These are phyloP conservation scores for Tiliqua scincoides DNA, from an alignment of 2,113 vertebrate species.

Conservation along the genomic window DNA sequence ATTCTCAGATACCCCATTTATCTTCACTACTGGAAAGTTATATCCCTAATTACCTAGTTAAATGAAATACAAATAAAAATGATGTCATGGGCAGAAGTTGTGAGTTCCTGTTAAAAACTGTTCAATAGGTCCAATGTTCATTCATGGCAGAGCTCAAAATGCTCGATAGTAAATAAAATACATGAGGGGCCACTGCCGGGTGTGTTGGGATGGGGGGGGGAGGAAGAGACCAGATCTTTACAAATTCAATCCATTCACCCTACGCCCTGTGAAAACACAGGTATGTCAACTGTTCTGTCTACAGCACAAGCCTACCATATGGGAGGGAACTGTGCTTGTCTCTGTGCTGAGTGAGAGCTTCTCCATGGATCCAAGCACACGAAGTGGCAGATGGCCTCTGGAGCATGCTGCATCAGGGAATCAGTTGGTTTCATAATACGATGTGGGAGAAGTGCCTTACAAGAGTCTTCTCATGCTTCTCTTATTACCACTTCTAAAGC, in stretches of 20 bases:
- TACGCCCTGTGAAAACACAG: conserved; percentile 62
- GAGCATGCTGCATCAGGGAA: conserved; percentile 72
- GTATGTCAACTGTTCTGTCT: conserved; percentile 63
- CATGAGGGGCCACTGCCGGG: conserved; percentile 32
- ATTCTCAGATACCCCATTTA: conserved; percentile 40
- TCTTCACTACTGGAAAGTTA: conserved; percentile 34
- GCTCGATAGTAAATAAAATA: conserved; percentile 19
- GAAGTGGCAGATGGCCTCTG: conserved; percentile 74
- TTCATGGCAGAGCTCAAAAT: neutral
- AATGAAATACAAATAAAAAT: conserved; percentile 48
- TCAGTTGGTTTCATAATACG: conserved; percentile 71
- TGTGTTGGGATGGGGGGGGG: conserved; percentile 6
- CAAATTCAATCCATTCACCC: conserved; percentile 57
- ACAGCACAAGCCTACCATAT: conserved; percentile 66
- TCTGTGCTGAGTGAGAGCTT: conserved; percentile 58
- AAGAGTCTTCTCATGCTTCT: conserved; percentile 71
- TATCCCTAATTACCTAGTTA: conserved; percentile 42
- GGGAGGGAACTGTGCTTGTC: conserved; percentile 68
- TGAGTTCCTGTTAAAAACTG: neutral
- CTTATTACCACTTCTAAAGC: conserved; percentile 74
- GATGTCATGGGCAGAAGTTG: neutral
- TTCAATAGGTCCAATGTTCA: neutral
- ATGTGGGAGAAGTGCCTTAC: conserved; percentile 71
- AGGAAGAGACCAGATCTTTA: conserved; percentile 51
- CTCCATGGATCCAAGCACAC: conserved; percentile 64